Evolutionary conservation across 2,113 vertebrate genomes (phyloP).

Genomic region (Scopus umbretta): DNA sequence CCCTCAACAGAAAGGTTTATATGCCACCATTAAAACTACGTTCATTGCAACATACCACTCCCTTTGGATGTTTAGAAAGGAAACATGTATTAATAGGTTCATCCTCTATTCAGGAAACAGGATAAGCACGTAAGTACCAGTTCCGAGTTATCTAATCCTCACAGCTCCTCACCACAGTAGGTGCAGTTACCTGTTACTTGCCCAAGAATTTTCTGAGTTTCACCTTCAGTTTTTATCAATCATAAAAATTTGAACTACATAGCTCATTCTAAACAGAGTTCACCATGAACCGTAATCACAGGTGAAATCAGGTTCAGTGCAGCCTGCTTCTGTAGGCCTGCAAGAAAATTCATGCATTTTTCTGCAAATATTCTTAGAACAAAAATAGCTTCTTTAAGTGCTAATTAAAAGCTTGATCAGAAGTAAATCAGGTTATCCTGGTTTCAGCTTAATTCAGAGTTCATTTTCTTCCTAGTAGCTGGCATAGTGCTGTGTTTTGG

Average conservation of each 20-base stretch:
- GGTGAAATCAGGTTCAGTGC: neutral
- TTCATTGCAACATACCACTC: neutral
- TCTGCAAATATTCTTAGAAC: neutral
- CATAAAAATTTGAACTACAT: neutral
- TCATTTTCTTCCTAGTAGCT: no score
- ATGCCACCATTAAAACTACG: neutral
- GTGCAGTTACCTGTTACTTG: neutral
- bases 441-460: no score
- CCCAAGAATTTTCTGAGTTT: neutral
- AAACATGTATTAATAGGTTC: rapidly evolving
- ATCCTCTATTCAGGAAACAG: neutral
- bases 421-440: neutral
- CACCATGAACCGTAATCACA: neutral
- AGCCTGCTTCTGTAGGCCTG: neutral
- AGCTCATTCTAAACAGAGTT: neutral
- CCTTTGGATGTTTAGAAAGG: neutral
- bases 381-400: neutral
- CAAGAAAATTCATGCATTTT: neutral
- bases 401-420: neutral
- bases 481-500: no score
- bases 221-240: neutral
- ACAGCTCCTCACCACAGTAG: neutral
- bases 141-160: neutral
- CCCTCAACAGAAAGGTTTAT: neutral
- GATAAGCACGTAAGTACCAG: neutral